Evolutionary conservation across 2,888 invertebrate genomes (phyloP), one percentile per base, ranked within the genome.

Genomic region (Drosophila siamana): DNA sequence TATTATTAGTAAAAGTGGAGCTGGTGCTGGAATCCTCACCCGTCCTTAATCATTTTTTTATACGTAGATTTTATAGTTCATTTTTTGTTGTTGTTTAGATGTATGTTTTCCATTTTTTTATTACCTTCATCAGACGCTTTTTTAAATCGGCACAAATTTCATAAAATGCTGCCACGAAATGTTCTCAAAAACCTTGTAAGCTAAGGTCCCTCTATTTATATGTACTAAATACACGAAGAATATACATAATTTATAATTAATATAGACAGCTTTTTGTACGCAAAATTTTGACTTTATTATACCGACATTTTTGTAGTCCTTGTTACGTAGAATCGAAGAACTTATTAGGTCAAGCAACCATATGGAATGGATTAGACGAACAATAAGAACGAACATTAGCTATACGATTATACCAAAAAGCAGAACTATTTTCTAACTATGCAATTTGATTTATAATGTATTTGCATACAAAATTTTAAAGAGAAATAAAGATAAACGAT

Each of bases 361-460:
- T 51, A 48, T 51, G 4, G 11, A 33, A 19, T 62, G 54, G 36
- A 52, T 33, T 59, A 26, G 47, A 13, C 44, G 40, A 47, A 47
- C 15, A 44, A 7, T 38, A 51, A 51, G n/a, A 61, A 59, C 57
- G 67, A 76, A 72, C 47, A 55, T 76, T 64, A 76, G 77, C 43
- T 77, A 67, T 77, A 77, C 69, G 59, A 77, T 62, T 69, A 77
- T 77, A 77, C 77, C 77, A 77, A 77, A 77, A 76, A 76, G 19
- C 38, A 56, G 56, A 70, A 57, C 41, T 40, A 62, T 66, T 75
- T 66, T 63, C 56, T 65, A 70, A 48, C 36, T 36, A 73, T 30
- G 26, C 40, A 59, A 19, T n/a, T 40, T 43, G 40, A 64, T 51
- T 24, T 19, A 55, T 28, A 51, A 56, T 57, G 30, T 47, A 59